phyloP scores from a whole-genome alignment of 2,113 vertebrate species.

The Willisornis vidua region DNA sequence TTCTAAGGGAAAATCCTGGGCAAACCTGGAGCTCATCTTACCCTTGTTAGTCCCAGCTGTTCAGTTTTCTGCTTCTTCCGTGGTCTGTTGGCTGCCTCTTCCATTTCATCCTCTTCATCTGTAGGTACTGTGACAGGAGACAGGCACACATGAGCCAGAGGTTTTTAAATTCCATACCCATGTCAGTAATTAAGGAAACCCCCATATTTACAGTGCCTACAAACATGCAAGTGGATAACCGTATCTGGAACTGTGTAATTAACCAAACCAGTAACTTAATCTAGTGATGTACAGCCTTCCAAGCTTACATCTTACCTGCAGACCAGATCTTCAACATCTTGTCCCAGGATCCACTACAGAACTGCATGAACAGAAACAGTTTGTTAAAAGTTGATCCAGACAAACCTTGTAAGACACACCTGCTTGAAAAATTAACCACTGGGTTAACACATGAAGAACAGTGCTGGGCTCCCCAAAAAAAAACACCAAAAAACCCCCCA shows the following conservation, averaged over 20 bases:
- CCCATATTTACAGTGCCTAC: not conserved
- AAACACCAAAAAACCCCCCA: too few species aligned
- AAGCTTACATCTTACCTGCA: conserved; percentile 80
- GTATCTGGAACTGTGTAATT: not conserved
- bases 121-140: conserved; percentile 81
- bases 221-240: not conserved
- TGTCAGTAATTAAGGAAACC: not conserved
- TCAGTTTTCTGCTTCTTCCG: conserved; percentile 97
- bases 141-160: not conserved
- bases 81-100: conserved; percentile 85
- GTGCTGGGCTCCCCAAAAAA: not conserved
- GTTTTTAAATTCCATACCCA: not conserved
- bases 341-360: conserved; percentile 99
- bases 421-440: not conserved
- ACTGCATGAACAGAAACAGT: conserved; percentile 74
- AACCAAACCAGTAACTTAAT: not conserved
- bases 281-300: not conserved
- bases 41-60: conserved; percentile 90
- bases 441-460: not conserved
- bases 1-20: not conserved
- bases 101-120: conserved; percentile 90
- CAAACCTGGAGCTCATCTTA: conserved; percentile 49
- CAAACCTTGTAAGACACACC: not conserved
- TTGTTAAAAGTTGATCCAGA: not conserved
- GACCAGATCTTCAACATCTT: conserved; percentile 99